A percentile compares a stretch with the other conserved stretches of the same genome.
Conservation (phyloP, 1,140 invertebrate genomes). For the Bombus picipes region DNA sequence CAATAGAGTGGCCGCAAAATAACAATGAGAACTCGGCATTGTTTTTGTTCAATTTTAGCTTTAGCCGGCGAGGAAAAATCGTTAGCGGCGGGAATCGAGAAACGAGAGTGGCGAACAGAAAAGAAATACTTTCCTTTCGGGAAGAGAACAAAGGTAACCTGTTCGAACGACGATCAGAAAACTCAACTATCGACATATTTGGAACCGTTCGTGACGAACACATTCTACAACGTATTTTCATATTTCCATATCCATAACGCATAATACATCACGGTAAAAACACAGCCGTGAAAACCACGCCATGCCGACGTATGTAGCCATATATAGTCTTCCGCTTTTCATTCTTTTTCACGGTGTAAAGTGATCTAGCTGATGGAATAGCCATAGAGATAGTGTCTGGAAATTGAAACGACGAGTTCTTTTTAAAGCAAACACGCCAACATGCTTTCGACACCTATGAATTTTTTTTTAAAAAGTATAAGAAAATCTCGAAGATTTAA, state of each 20-base stretch:
- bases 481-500: neutral
- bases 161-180: neutral
- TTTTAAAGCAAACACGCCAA: neutral
- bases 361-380: neutral
- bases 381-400: neutral
- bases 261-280: neutral
- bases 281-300: neutral
- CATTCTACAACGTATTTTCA: neutral
- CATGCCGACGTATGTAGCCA: neutral
- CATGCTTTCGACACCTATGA: neutral
- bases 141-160: neutral
- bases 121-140: neutral
- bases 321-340: neutral
- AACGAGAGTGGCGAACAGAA: neutral
- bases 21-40: neutral
- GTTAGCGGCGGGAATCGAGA: neutral
- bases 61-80: neutral
- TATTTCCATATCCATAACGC: conserved; percentile 27
- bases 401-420: neutral
- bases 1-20: neutral
- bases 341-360: neutral
- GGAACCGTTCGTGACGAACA: neutral
- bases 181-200: conserved; percentile 6
- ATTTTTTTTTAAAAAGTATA: too few relatives aligned
- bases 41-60: conserved; percentile 5